Percentiles rank a stretch among this genome's conserved stretches.
These are phyloP conservation scores for Porites evermanni DNA, from an alignment of 92 coral and sea anemone genomes.

Conservation along the genomic window DNA sequence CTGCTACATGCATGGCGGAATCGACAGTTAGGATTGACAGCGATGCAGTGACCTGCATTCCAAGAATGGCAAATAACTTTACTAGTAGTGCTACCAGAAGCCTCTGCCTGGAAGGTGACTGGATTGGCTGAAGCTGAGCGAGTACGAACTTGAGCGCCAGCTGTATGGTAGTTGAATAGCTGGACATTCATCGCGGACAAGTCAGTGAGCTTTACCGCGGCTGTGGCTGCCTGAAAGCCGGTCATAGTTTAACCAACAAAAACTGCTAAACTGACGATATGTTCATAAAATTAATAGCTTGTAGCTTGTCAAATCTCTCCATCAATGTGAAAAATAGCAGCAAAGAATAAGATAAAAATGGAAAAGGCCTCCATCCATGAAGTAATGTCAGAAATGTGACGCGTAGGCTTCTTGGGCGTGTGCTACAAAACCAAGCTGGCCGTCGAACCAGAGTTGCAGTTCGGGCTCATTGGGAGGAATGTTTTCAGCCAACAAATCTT, in stretches of 20 bases:
- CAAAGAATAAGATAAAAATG: slow-evolving; percentile 3
- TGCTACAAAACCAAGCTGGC: too few relatives aligned
- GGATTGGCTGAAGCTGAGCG: too few relatives aligned
- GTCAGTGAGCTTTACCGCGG: background rate
- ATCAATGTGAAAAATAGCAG: background rate
- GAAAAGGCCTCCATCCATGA: background rate
- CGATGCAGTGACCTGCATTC: background rate
- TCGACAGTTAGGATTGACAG: background rate
- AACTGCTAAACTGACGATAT: slow-evolving; percentile 9
- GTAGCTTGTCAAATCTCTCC: slow-evolving; percentile 11
- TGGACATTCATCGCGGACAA: background rate
- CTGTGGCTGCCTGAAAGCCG: slow-evolving; percentile 13
- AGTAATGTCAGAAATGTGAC: background rate
- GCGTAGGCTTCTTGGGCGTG: too few relatives aligned
- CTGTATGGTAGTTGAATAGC: background rate
- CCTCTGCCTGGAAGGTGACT: too few relatives aligned
- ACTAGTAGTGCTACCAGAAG: too few relatives aligned
- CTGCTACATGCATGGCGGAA: background rate
- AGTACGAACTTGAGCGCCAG: too few relatives aligned
- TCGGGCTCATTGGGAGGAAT: too few relatives aligned
- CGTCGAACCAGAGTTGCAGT: too few relatives aligned
- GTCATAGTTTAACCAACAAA: slow-evolving; percentile 1
- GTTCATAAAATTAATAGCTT: background rate
- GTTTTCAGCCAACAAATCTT: too few relatives aligned
- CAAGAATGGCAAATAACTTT: background rate